Percentiles rank a stretch among this genome's conserved stretches.
These are phyloP conservation scores for Poecilia wingei DNA, from an alignment of 2,797 vertebrate species.

Conservation along the genomic window DNA sequence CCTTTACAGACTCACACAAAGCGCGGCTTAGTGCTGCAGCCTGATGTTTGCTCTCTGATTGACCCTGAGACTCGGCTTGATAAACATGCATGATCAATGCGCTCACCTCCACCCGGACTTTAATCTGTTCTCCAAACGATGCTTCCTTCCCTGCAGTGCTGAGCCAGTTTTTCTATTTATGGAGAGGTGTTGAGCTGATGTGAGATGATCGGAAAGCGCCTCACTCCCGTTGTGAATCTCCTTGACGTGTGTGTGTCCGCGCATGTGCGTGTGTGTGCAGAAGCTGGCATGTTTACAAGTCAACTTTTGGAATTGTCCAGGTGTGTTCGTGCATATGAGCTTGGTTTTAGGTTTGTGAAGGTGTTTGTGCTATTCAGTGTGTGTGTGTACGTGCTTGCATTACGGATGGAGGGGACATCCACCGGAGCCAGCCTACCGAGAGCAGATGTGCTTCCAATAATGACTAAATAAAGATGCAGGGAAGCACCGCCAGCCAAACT, in stretches of 20 bases:
- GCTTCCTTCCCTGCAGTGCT: constrained; percentile 71
- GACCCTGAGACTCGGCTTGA: constrained; percentile 31
- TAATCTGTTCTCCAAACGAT: constrained; percentile 75
- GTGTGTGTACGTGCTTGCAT: constrained; percentile 9
- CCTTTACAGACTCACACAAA: background rate
- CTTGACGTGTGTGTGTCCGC: constrained; percentile 45
- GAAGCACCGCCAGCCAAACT: constrained; percentile 48
- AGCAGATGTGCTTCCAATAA: constrained; percentile 68
- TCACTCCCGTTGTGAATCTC: constrained; percentile 57
- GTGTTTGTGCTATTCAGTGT: constrained; percentile 11
- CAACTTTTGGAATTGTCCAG: constrained; percentile 3
- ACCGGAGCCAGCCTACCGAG: constrained; percentile 45
- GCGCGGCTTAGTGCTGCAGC: constrained; percentile 17
- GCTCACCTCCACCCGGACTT: constrained; percentile 42
- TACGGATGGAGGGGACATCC: constrained; percentile 42
- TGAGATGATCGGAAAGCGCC: constrained; percentile 70
- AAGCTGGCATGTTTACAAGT: constrained; percentile 11
- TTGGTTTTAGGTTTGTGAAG: constrained; percentile 28
- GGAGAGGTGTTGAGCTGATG: constrained; percentile 76
- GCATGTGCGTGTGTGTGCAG: constrained; percentile 5
- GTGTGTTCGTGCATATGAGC: background rate
- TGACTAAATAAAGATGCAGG: constrained; percentile 62
- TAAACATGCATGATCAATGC: constrained; percentile 20
- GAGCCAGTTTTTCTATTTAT: constrained; percentile 73
- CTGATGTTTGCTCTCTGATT: constrained; percentile 25